These are phyloP conservation scores for Camponotus pennsylvanicus DNA, from an alignment of 1,140 invertebrate species.

Conservation along the genomic window DNA sequence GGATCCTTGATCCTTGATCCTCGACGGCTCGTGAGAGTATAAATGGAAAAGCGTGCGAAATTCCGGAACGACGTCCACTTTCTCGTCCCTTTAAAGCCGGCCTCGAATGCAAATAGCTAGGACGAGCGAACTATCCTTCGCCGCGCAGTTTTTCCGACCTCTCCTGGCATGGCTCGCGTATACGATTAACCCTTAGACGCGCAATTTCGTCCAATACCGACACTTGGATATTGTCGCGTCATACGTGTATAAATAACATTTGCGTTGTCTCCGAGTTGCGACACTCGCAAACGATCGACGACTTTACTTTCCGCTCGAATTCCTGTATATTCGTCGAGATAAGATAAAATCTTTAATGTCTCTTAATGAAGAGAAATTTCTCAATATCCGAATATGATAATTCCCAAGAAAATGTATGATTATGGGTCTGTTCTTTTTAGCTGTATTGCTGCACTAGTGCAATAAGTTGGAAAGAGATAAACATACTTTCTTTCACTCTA, in stretches of 20 bases:
- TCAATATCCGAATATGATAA: not conserved
- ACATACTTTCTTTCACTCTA: too few species aligned
- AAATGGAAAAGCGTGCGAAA: slow-evolving; percentile 56
- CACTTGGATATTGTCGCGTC: slow-evolving; percentile 20
- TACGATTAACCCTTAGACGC: slow-evolving; percentile 38
- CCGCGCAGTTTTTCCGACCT: slow-evolving; percentile 19
- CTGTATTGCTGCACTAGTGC: too few species aligned
- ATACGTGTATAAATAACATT: not conserved
- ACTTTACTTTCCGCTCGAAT: slow-evolving; percentile 12
- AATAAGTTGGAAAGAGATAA: too few species aligned
- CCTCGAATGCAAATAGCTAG: slow-evolving; percentile 37
- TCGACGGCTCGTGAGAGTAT: slow-evolving; percentile 17
- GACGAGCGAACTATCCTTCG: not conserved
- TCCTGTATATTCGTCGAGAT: not conserved
- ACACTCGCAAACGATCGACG: not conserved
- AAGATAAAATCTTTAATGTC: slow-evolving; percentile 11
- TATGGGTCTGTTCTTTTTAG: too few species aligned
- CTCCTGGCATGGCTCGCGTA: slow-evolving; percentile 19
- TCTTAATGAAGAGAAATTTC: not conserved
- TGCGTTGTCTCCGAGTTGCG: not conserved
- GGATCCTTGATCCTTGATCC: slow-evolving; percentile 57
- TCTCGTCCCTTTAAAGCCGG: slow-evolving; percentile 30
- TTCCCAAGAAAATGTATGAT: not conserved
- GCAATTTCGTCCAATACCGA: slow-evolving; percentile 40
- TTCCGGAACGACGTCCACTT: not conserved